Evolutionary conservation across 2,113 vertebrate species (phyloP), one percentile per base, ranked within the genome.

Genomic region (Spea multiplicata): DNA sequence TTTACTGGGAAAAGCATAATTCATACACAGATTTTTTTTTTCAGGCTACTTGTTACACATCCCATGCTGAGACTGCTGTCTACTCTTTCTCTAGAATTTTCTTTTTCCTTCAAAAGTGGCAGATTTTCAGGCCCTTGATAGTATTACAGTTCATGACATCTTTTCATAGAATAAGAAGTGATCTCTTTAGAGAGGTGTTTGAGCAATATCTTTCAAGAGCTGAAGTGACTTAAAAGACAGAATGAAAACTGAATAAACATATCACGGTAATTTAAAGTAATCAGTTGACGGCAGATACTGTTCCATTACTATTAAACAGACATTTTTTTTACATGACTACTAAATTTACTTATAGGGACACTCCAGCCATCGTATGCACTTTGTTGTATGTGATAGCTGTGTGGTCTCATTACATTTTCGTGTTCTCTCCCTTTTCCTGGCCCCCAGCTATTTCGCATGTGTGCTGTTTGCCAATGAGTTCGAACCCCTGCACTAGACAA

Each of bases 111-210:
- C 66, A 57, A 59, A 45, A 59, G 66, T 68, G 65, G 74, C 74
- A 76, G 74, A 50, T 76, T 57, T 45, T 59, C 44, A 69, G 53
- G 66, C 74, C 74, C 74, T 68, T 68, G 74, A 76, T 69, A 59
- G 74, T 76, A 4, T 59, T 76, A 52, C 52, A 76, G 66, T 59
- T 76, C 66, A 69, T 76, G 66, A 76, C 74, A 76, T 46, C 52
- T 76, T 76, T 76, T 59, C 65, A 76, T 7, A 68, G 74, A 69
- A 55, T 68, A 68, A 76, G 65, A 76, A 49, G 55, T 69, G 74
- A 57, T 69, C 30, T 52, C 74, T 67, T 55, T 53, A 67, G 64
- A 67, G 64, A 67, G 44, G 59, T 74, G 8, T 65, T 48, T 57
- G 49, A 46, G 52, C 45, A 68, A 10, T 16, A 69, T n/a, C 8